Conservation (phyloP, 1,140 invertebrate species). For the Triops cancriformis region DNA sequence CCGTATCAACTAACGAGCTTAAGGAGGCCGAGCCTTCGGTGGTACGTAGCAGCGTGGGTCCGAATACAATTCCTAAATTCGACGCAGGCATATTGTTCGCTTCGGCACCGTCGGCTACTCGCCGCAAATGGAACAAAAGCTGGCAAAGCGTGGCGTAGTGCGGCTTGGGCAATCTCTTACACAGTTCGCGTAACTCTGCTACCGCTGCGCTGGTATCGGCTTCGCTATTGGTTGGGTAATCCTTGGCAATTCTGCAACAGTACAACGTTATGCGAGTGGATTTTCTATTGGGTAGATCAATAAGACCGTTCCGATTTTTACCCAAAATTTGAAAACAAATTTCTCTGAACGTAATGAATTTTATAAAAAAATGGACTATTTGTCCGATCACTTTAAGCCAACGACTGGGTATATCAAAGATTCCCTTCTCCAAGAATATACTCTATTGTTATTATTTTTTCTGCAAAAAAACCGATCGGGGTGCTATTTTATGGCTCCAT, state of each 20-base stretch:
- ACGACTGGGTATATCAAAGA: no score
- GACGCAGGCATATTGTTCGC: conserved; percentile 51
- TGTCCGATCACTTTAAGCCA: no score
- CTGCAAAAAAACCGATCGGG: no score
- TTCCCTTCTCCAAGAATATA: no score
- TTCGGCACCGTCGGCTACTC: conserved; percentile 37
- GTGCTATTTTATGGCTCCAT: no score
- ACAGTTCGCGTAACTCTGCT: conserved; percentile 39
- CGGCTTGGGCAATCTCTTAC: conserved; percentile 42
- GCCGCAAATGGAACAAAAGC: conserved; percentile 47
- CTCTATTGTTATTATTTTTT: no score
- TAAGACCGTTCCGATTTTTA: no score
- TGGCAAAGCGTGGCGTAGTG: conserved; percentile 44
- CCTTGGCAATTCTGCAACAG: conserved; percentile 38
- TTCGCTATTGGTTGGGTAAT: conserved; percentile 32
- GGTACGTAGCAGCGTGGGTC: conserved; percentile 49
- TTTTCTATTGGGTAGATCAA: no score
- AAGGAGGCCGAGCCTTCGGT: conserved; percentile 46
- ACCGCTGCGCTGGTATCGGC: conserved; percentile 29
- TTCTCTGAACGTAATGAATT: not conserved
- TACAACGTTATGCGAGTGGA: conserved; percentile 13
- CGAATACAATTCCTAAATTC: conserved; percentile 54
- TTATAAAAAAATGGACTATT: not conserved
- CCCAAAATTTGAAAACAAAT: no score
- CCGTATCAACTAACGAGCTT: conserved; percentile 47